Evolutionary conservation across 1,140 invertebrate genomes (phyloP).

Genomic region (Drosophila sproati): DNA sequence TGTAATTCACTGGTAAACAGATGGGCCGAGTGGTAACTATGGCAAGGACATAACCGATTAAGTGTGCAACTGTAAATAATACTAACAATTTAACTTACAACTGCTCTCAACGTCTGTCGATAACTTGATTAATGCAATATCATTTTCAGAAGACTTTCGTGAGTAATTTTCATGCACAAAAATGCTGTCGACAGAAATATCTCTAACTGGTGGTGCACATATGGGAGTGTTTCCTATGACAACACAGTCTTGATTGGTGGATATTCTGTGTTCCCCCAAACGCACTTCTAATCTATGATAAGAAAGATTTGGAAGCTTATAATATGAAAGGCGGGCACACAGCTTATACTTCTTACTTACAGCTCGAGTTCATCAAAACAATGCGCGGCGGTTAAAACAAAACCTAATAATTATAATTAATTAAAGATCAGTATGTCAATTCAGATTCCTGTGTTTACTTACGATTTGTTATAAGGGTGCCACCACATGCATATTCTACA

Average conservation of each 20-base stretch:
- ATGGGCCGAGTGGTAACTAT: too few relatives aligned
- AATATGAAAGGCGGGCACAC: neutral
- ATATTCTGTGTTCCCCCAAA: conserved; percentile 24
- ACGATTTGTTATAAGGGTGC: conserved; percentile 29
- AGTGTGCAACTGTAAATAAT: too few relatives aligned
- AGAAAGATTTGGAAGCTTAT: too few relatives aligned
- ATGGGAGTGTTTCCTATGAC: too few relatives aligned
- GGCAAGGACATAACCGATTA: too few relatives aligned
- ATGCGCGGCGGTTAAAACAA: conserved; percentile 39
- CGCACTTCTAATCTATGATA: conserved; percentile 18
- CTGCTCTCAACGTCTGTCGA: too few relatives aligned
- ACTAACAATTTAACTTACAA: too few relatives aligned
- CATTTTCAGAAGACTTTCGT: neutral
- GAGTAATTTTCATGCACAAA: conserved; percentile 8
- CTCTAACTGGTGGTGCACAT: conserved; percentile 12
- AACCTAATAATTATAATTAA: neutral
- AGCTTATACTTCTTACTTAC: conserved; percentile 8
- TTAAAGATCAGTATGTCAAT: neutral
- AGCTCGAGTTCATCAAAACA: conserved; percentile 2
- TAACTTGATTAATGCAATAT: conserved; percentile 13
- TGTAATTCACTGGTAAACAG: too few relatives aligned
- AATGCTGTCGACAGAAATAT: conserved; percentile 5
- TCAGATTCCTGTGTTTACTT: neutral
- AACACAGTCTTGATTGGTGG: neutral
- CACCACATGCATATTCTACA: conserved; percentile 1